These are phyloP conservation scores for Cinclus cinclus DNA, from an alignment of 2,113 vertebrate genomes.

Conservation along the genomic window DNA sequence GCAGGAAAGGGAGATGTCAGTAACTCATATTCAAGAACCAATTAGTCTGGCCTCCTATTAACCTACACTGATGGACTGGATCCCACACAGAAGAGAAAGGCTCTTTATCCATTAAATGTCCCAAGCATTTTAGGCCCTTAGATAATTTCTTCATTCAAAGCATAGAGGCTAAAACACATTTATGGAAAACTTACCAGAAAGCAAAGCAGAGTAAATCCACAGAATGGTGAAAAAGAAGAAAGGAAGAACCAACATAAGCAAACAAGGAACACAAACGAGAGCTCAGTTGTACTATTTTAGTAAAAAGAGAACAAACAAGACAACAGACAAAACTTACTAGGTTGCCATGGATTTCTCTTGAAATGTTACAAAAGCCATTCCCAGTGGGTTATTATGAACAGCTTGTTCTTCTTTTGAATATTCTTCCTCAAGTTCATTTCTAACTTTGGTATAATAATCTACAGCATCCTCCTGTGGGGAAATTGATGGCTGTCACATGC, in stretches of 20 bases:
- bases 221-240: neutral
- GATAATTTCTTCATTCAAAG: neutral
- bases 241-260: conserved; percentile 18
- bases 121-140: neutral
- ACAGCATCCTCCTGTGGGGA: conserved; percentile 87
- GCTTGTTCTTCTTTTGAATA: conserved; percentile 70
- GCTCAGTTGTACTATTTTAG: neutral
- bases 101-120: neutral
- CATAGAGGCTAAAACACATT: neutral
- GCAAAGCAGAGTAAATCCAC: conserved; percentile 27
- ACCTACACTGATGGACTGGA: neutral
- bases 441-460: conserved; percentile 81
- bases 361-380: conserved; percentile 93
- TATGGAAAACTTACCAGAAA: neutral
- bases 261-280: neutral
- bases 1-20: neutral
- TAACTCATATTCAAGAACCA: neutral
- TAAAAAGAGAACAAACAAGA: neutral
- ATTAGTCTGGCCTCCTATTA: neutral
- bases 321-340: conserved; percentile 75
- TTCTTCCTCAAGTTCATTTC: conserved; percentile 72
- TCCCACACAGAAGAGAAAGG: neutral
- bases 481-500: neutral
- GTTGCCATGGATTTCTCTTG: conserved; percentile 89
- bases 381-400: conserved; percentile 76